These are phyloP conservation scores for Rhopalosiphum nymphaeae DNA, from an alignment of 2,888 invertebrate genomes.

Conservation along the genomic window DNA sequence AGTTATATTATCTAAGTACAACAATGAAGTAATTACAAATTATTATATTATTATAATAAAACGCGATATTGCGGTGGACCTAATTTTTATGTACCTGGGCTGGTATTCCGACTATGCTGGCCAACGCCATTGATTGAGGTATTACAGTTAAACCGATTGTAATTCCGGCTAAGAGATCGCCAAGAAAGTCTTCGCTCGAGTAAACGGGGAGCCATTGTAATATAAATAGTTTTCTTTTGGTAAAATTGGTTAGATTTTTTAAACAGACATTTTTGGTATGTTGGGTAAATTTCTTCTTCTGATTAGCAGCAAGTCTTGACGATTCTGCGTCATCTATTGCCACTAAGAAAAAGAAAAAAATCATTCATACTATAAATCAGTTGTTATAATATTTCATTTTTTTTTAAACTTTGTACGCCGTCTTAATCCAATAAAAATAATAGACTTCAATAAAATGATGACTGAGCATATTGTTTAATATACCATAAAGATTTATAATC, in stretches of 20 bases:
- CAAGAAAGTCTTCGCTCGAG: constrained; percentile 79
- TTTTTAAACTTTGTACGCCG: background rate
- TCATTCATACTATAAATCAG: background rate
- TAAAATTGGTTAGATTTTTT: background rate
- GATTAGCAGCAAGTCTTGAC: background rate
- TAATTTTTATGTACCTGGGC: constrained; percentile 73
- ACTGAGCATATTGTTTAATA: background rate
- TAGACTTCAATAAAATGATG: background rate
- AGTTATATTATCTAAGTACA: no score
- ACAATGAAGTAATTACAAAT: no score
- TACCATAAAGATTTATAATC: background rate
- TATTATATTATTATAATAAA: background rate
- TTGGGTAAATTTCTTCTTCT: background rate
- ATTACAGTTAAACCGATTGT: constrained; percentile 95
- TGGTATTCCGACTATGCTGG: constrained; percentile 83
- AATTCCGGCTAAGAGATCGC: constrained; percentile 90
- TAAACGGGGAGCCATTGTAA: constrained; percentile 84
- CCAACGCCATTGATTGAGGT: constrained; percentile 89
- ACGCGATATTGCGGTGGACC: background rate
- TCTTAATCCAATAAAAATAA: background rate
- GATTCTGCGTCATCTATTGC: background rate
- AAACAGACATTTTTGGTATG: background rate
- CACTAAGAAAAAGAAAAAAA: constrained; percentile 23
- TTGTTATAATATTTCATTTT: background rate
- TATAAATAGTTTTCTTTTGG: constrained; percentile 74